These are phyloP conservation scores for Strix uralensis DNA, from an alignment of 2,113 vertebrate species.

Conservation along the genomic window DNA sequence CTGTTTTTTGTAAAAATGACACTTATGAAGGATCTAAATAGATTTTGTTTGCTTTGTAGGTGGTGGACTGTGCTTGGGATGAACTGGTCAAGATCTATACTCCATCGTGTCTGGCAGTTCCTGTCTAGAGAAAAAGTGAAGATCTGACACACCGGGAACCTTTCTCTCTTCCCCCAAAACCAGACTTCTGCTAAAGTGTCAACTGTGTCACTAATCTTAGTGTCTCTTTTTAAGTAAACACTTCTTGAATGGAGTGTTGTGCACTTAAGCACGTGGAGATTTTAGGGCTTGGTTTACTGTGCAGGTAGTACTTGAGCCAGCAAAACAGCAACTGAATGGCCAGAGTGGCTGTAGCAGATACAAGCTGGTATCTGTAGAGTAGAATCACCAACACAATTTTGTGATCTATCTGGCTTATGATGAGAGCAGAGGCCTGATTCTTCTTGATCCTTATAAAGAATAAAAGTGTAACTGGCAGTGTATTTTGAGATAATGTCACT, in stretches of 20 bases:
- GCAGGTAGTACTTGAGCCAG: not conserved
- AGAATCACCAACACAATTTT: not conserved
- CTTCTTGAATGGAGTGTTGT: not conserved
- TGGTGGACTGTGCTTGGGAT: conserved; percentile 97
- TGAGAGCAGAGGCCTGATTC: conserved; percentile 16
- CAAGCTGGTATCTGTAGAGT: not conserved
- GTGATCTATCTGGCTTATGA: not conserved
- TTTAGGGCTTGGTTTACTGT: not conserved
- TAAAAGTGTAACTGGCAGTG: conserved; percentile 20
- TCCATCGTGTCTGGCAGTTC: conserved; percentile 78
- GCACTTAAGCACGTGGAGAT: not conserved
- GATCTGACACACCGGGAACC: not conserved
- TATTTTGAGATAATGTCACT: conserved; percentile 8
- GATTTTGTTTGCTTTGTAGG: conserved; percentile 76
- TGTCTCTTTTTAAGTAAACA: not conserved
- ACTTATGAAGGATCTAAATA: not conserved
- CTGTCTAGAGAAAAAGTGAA: conserved; percentile 43
- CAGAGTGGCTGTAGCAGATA: not conserved
- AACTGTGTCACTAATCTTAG: not conserved
- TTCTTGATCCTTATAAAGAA: conserved; percentile 5
- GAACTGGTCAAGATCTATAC: conserved; percentile 93
- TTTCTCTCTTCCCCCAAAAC: not conserved
- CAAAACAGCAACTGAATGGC: not conserved
- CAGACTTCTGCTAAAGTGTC: not conserved
- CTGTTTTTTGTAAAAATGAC: not conserved